Percentiles rank a stretch among this genome's conserved stretches.
Conservation (phyloP, 2,888 invertebrate species). For the Agrochola macilenta region DNA sequence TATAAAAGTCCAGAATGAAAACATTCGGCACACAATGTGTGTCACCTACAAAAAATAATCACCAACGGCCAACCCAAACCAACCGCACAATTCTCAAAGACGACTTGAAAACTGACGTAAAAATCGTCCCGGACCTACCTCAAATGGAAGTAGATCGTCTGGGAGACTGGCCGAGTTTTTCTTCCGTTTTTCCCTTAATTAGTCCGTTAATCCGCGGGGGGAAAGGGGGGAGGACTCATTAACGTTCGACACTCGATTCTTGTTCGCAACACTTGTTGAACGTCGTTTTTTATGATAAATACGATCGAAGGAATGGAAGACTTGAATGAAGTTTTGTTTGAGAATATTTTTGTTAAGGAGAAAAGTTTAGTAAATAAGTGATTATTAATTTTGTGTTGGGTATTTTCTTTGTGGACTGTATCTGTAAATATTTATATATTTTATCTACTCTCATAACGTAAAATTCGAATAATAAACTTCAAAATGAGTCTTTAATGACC, state of each 20-base stretch:
- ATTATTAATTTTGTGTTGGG: neutral
- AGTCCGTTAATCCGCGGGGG: slow-evolving; percentile 82
- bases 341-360: slow-evolving; percentile 14
- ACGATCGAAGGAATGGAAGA: slow-evolving; percentile 48
- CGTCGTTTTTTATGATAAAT: slow-evolving; percentile 65
- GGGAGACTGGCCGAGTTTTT: slow-evolving; percentile 74
- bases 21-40: neutral
- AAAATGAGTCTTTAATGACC: too few relatives aligned
- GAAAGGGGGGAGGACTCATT: slow-evolving; percentile 64
- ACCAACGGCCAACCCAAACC: slow-evolving; percentile 72
- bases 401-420: neutral
- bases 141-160: slow-evolving; percentile 82
- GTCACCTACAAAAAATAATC: neutral
- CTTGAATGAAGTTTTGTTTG: slow-evolving; percentile 36
- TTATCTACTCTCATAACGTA: too few relatives aligned
- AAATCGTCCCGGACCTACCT: slow-evolving; percentile 88
- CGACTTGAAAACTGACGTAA: slow-evolving; percentile 88
- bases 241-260: slow-evolving; percentile 68
- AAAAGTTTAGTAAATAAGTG: neutral
- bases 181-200: slow-evolving; percentile 85
- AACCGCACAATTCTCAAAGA: slow-evolving; percentile 72
- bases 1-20: neutral
- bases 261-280: slow-evolving; percentile 68
- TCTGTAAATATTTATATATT: neutral
- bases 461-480: too few relatives aligned